Evolutionary conservation across 2,113 vertebrate species (phyloP).

Genomic region (Ivindomyrus marchei): DNA sequence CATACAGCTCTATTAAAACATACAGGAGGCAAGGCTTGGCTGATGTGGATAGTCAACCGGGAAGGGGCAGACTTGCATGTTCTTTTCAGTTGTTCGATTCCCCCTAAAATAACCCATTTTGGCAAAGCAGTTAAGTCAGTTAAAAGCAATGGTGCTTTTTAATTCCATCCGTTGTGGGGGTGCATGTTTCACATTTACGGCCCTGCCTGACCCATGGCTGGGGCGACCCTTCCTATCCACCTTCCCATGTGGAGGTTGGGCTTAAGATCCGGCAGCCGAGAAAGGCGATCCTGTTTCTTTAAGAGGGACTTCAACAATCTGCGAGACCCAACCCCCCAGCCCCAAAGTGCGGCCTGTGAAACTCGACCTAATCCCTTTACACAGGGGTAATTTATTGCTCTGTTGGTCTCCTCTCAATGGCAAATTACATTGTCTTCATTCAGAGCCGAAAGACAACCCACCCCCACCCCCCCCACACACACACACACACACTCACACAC

Average conservation of each 20-base stretch:
- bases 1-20: not conserved
- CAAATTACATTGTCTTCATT: slow-evolving; percentile 81
- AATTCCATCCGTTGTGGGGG: not conserved
- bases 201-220: slow-evolving; percentile 29
- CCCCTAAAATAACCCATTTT: not conserved
- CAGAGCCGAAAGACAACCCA: slow-evolving; percentile 50
- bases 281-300: slow-evolving; percentile 54
- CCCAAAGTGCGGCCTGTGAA: slow-evolving; percentile 53
- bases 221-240: slow-evolving; percentile 23
- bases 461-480: not conserved
- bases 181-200: not conserved
- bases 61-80: not conserved
- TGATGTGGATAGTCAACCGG: not conserved
- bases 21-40: not conserved
- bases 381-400: slow-evolving; percentile 78
- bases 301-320: slow-evolving; percentile 45
- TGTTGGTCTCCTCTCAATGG: slow-evolving; percentile 73
- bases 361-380: slow-evolving; percentile 77
- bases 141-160: not conserved
- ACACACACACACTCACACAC: not conserved
- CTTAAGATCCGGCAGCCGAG: not conserved
- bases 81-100: not conserved
- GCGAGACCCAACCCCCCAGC: slow-evolving; percentile 27
- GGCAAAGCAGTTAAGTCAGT: not conserved
- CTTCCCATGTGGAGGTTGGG: slow-evolving; percentile 32